Evolutionary conservation across 2,888 invertebrate species (phyloP).

Genomic region (Pachliopta kotzebuea): DNA sequence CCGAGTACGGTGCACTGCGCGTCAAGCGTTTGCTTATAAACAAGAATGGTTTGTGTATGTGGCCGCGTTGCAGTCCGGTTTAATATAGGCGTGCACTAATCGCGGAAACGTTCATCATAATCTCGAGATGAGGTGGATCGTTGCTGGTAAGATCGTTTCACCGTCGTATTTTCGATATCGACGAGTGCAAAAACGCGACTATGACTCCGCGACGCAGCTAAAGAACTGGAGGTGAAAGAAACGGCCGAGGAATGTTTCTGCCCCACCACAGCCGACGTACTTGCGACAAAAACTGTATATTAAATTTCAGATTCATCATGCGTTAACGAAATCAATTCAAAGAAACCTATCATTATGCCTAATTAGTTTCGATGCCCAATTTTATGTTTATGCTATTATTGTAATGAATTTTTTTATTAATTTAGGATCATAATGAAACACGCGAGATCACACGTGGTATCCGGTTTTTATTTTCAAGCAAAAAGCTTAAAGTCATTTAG

Average conservation of each 20-base stretch:
- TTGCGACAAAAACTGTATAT: constrained; percentile 44
- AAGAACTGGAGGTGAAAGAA: constrained; percentile 58
- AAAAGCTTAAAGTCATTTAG: neutral
- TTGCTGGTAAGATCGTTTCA: constrained; percentile 15
- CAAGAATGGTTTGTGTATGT: constrained; percentile 51
- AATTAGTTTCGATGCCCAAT: neutral
- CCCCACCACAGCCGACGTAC: constrained; percentile 41
- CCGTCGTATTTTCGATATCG: constrained; percentile 29
- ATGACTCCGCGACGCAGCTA: constrained; percentile 49
- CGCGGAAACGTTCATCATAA: constrained; percentile 42
- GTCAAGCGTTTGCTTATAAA: constrained; percentile 62
- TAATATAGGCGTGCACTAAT: constrained; percentile 43
- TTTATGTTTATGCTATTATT: neutral
- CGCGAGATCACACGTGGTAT: constrained; percentile 23
- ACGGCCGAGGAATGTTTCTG: constrained; percentile 47
- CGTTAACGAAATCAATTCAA: neutral
- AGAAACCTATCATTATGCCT: neutral
- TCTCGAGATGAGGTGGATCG: constrained; percentile 25
- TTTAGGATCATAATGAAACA: neutral
- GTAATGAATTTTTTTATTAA: neutral
- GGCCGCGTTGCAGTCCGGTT: constrained; percentile 42
- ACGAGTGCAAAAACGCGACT: constrained; percentile 46
- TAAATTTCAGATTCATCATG: constrained; percentile 14
- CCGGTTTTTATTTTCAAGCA: constrained; percentile 15
- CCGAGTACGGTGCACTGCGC: constrained; percentile 48